Percentiles rank a stretch among this genome's conserved stretches.
These are phyloP conservation scores for Melanotaenia parkinsoni DNA, from an alignment of 2,797 vertebrate species.

Conservation along the genomic window DNA sequence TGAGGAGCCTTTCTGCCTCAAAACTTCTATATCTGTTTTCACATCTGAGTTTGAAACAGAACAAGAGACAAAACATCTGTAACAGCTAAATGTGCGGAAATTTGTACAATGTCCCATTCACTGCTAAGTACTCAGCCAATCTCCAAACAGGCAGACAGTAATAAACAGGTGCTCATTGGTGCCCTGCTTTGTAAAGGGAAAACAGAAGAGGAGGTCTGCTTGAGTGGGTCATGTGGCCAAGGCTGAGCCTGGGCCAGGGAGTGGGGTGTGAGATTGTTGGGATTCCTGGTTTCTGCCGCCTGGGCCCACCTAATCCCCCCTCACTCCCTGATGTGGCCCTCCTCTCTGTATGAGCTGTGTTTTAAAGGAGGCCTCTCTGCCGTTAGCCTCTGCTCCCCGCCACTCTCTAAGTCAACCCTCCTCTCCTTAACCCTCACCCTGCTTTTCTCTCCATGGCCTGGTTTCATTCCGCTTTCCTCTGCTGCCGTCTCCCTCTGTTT, in stretches of 20 bases:
- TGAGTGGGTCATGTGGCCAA: conserved; percentile 75
- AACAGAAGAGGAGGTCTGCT: conserved; percentile 57
- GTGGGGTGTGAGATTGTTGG: conserved; percentile 81
- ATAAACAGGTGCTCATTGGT: conserved; percentile 75
- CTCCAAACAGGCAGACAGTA: conserved; percentile 64
- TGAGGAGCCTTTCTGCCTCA: background rate
- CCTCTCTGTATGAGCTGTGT: conserved; percentile 64
- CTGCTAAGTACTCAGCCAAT: conserved; percentile 53
- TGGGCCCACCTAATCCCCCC: conserved; percentile 76
- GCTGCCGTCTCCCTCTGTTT: conserved; percentile 50
- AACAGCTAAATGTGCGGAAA: conserved; percentile 29
- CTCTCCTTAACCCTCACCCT: conserved; percentile 50
- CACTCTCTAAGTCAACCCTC: conserved; percentile 62
- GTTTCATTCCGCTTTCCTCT: conserved; percentile 32
- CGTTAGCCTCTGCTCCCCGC: conserved; percentile 69
- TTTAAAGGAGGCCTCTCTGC: conserved; percentile 76
- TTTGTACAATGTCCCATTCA: conserved; percentile 55
- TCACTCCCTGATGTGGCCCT: conserved; percentile 60
- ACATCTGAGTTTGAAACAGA: background rate
- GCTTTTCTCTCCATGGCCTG: conserved; percentile 37
- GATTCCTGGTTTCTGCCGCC: conserved; percentile 81
- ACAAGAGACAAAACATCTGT: conserved; percentile 26
- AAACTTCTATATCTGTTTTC: conserved; percentile 8
- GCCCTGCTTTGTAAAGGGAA: conserved; percentile 44
- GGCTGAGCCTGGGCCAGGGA: conserved; percentile 70